Evolutionary conservation across 2,113 vertebrate species (phyloP).

Genomic region (Psettodes erumei): DNA sequence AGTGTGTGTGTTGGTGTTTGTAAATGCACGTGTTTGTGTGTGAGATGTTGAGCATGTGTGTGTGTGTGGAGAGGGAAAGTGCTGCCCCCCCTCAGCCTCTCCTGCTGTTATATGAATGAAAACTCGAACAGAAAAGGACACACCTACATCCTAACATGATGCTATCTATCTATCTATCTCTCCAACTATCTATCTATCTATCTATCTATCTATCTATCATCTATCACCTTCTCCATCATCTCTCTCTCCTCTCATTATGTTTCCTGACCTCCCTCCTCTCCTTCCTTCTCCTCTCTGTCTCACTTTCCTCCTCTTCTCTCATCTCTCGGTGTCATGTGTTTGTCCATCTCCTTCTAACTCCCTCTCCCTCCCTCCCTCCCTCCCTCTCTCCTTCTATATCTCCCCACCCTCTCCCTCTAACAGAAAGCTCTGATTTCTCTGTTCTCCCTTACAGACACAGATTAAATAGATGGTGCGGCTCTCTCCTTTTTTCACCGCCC

Average conservation of each 20-base stretch:
- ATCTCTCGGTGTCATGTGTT: constrained; percentile 60
- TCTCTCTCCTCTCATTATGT: constrained; percentile 1
- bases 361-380: constrained; percentile 21
- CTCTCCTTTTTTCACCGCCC: constrained; percentile 18
- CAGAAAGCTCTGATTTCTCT: constrained; percentile 77
- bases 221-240: constrained; percentile 25
- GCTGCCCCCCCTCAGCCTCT: constrained; percentile 29
- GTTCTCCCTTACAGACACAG: constrained; percentile 43
- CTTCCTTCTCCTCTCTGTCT: constrained; percentile 37
- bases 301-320: constrained; percentile 56
- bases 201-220: constrained; percentile 28
- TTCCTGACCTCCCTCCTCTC: constrained; percentile 28
- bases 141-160: constrained; percentile 44
- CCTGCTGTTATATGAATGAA: constrained; percentile 56
- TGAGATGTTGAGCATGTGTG: constrained; percentile 5
- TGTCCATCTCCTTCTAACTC: constrained; percentile 61
- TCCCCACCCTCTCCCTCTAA: constrained; percentile 49
- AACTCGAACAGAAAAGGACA: constrained; percentile 42
- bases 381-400: constrained; percentile 20
- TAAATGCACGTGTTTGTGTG: constrained; percentile 48
- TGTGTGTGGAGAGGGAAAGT: constrained; percentile 36
- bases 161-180: constrained; percentile 31
- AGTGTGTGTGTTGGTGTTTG: constrained; percentile 38
- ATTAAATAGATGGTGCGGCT: constrained; percentile 48
- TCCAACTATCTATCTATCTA: constrained; percentile 25